Base-by-base conservation (phyloP, 2,888 invertebrate genomes). In the Drosophila meridiana region DNA sequence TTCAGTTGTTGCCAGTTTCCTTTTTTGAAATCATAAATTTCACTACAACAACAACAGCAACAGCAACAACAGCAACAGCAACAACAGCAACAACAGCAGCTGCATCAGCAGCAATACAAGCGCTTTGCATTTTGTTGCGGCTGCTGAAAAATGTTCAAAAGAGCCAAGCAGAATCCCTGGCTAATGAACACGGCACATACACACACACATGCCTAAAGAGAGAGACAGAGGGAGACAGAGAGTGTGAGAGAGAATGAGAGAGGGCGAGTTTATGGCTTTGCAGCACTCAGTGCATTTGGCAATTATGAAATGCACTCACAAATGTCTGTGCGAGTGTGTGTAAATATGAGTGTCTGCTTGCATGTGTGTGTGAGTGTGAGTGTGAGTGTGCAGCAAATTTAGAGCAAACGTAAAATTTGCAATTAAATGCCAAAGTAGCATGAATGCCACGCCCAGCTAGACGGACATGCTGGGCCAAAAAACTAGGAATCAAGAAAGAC, bases 401-500 rank as follows among this genome's bases (percentile, higher is more conserved):
- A 70, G 87, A 80, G 72, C 79, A 74, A 84, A 87, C 87, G 79
- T 84, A 87, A 81, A 89, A 84, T 89, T 87, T 83, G 84, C 82
- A 89, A 89, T 84, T 84, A 87, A 89, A 87, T 89, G 77, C 59
- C 76, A 76, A 80, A 78, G 73, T 42, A 69, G 62, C 71, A 55
- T 47, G 43, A 50, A 50, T 13, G 52, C 69, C 66, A 82, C 80
- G 74, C 82, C 86, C 77, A 52, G 26, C 36, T 67, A 65, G 64
- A 28, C 72, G 55, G 55, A 40, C 55, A 42, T 8, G 58, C 32
- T 42, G 57, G 28, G 43, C 61, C 50, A 34, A 52, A 52, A 30
- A 50, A 53, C 9, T 50, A 26, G 7, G 50, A 9, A 57, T 38
- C 30, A 68, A 34, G 36, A 58, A 58, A 32, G 53, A 26, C 34